Conservation (phyloP, 2,797 vertebrate species). For the Danio kyathit region DNA sequence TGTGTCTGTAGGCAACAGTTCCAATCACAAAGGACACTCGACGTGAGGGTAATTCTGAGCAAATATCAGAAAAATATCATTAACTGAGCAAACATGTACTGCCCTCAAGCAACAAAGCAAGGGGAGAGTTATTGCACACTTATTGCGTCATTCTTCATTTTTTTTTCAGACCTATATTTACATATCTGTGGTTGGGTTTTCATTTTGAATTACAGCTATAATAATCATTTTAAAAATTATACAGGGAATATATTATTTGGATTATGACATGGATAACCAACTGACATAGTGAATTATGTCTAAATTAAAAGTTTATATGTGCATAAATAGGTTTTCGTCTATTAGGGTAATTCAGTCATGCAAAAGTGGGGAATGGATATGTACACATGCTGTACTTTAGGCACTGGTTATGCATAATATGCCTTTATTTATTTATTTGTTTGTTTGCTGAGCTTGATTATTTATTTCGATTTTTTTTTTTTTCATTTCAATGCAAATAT, state of each 20-base stretch:
- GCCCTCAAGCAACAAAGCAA: background rate
- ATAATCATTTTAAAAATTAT: background rate
- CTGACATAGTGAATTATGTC: background rate
- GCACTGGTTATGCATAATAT: background rate
- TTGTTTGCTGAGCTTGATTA: too few relatives aligned
- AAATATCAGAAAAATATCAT: slow-evolving; percentile 31
- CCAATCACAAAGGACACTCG: background rate
- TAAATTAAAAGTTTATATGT: background rate
- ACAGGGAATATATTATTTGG: too few relatives aligned
- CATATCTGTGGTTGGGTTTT: background rate
- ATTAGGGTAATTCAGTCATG: background rate
- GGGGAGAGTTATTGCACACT: background rate
- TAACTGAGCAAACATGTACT: slow-evolving; percentile 12
- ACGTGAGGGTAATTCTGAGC: background rate
- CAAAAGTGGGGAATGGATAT: background rate
- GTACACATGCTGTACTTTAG: background rate
- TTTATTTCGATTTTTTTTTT: background rate
- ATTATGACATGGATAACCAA: background rate
- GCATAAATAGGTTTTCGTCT: background rate
- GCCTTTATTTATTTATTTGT: background rate
- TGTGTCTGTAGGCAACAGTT: slow-evolving; percentile 17
- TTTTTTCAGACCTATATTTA: background rate
- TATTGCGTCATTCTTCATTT: background rate
- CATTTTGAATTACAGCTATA: too few relatives aligned
- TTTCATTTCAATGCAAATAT: too few relatives aligned